Evolutionary conservation across 2,113 vertebrate species (phyloP).

Genomic region (Asarcornis scutulata): DNA sequence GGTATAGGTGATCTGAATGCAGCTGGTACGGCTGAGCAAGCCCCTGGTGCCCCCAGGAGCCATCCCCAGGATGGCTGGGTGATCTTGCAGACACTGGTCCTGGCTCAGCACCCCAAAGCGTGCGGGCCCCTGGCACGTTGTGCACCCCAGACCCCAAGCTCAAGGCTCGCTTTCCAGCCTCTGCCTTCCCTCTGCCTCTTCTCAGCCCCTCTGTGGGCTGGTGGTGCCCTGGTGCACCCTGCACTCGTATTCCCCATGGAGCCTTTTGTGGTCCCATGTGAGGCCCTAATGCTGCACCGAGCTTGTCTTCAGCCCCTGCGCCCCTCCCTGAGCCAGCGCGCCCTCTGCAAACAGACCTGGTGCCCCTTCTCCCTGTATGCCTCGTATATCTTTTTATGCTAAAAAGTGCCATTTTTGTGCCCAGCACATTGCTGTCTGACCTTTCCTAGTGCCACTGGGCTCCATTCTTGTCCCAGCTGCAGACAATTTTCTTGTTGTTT

Average conservation of each 20-base stretch:
- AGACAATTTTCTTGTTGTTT: not conserved
- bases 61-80: rapidly evolving
- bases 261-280: not conserved
- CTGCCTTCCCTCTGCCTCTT: not conserved
- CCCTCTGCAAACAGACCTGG: not conserved
- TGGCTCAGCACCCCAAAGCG: not conserved
- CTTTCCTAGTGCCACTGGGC: rapidly evolving
- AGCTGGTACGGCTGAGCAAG: not conserved
- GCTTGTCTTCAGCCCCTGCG: not conserved
- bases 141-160: not conserved
- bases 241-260: rapidly evolving
- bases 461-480: not conserved
- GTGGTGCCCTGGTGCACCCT: not conserved
- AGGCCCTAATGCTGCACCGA: rapidly evolving
- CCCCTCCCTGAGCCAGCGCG: not conserved
- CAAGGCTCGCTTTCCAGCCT: not conserved
- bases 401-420: not conserved
- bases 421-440: rapidly evolving
- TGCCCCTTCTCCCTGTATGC: not conserved
- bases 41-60: not conserved
- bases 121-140: not conserved
- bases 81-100: not conserved
- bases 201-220: not conserved
- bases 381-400: rapidly evolving
- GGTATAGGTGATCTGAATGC: not conserved